Percentiles rank a stretch among this genome's conserved stretches.
phyloP scores from a whole-genome alignment of 2,888 invertebrate genomes.

The Galerucella pusilla region DNA sequence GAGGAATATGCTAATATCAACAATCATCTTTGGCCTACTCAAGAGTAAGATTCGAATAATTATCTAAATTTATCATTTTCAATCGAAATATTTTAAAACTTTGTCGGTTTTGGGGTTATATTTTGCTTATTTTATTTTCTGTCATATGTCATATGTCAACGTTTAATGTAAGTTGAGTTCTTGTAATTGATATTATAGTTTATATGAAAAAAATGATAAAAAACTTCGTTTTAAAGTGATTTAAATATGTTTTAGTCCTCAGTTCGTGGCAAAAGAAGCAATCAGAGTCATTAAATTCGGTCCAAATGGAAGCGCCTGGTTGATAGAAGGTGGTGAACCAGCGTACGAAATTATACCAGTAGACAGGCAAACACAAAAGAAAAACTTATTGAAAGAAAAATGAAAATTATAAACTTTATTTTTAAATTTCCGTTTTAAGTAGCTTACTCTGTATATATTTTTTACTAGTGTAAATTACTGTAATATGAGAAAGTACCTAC shows the following conservation, averaged over 20 bases:
- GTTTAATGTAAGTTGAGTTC: no score
- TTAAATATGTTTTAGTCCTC: slow-evolving; percentile 45
- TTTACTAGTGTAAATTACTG: background rate
- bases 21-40: slow-evolving; percentile 23
- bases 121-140: background rate
- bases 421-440: background rate
- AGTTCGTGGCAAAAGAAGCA: slow-evolving; percentile 52
- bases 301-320: slow-evolving; percentile 66
- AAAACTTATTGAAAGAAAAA: slow-evolving; percentile 28
- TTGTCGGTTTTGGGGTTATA: background rate
- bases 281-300: slow-evolving; percentile 57
- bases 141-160: no score
- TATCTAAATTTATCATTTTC: background rate
- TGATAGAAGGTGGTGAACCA: slow-evolving; percentile 64
- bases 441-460: background rate
- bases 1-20: background rate
- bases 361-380: slow-evolving; percentile 31
- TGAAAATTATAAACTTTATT: background rate
- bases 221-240: background rate
- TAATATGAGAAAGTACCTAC: slow-evolving; percentile 14
- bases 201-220: no score
- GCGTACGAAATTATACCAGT: slow-evolving; percentile 54
- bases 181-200: no score
- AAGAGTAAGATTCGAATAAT: slow-evolving; percentile 41
- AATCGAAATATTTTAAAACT: background rate